Evolutionary conservation across 2,888 invertebrate genomes (phyloP), one percentile per base, ranked within the genome.

Genomic region (Harpalus rufipes): DNA sequence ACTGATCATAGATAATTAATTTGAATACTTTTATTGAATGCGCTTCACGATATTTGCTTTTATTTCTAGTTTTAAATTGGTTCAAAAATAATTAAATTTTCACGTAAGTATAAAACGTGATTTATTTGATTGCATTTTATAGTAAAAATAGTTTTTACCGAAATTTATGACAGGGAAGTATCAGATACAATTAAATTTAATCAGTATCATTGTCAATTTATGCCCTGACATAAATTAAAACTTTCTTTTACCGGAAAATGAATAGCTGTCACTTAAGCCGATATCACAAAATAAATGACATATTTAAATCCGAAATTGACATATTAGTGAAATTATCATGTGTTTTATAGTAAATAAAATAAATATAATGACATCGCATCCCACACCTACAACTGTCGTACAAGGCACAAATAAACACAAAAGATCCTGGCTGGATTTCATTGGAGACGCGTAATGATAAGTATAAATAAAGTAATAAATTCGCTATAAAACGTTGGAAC

Each of bases 391-490:
- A 76, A 83, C 74, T 61, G 74, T 59, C 72, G 41, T 56, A 83
- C 83, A 83, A 72, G 83, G 44, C 74, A 83, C 76, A 74, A 83
- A 83, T 83, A 83, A 83, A 82, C 74, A 83, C 16, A 83, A 72
- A 83, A 76, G 58, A 59, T 83, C 76, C 83, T 59, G 32, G 59
- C 18, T 76, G 72, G 74, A 72, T 83, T 83, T 83, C 83, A 83
- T 83, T 83, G 83, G 58, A 44, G 59, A 51, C 68, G 82, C 72
- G 79, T 84, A 84, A 84, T 84, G 84, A 84, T 84, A 84, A 84
- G 79, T 83, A 84, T 79, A 84, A 84, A 79, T 84, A 78, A 84
- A 84, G 84, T 68, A 84, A 84, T 84, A 84, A 84, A 84, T 84
- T 78, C 79, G 78, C 84, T 16, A 84, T 84, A 84, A 84, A 84